phyloP scores from a whole-genome alignment of 2,888 invertebrate genomes.

The Amphipoea lucens region DNA sequence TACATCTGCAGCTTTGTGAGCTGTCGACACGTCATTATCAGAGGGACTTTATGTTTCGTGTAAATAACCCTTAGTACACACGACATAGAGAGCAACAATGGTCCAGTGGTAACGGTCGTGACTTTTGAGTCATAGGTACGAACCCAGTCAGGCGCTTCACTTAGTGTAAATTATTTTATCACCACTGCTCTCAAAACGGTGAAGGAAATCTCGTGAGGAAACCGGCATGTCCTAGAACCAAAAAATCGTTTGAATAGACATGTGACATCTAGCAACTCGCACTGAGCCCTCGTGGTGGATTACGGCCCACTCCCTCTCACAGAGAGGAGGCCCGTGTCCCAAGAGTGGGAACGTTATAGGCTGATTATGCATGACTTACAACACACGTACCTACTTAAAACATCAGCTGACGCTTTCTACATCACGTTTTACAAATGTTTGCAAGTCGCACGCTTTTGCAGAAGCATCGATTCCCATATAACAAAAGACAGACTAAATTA shows the following conservation, averaged over 20 bases:
- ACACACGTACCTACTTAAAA: background rate
- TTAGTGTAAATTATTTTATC: background rate
- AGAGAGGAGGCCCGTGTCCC: background rate
- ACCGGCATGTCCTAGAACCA: background rate
- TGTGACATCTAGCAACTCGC: background rate
- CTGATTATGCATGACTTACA: background rate
- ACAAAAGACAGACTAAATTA: constrained; percentile 20
- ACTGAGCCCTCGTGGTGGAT: background rate
- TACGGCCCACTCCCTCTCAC: background rate
- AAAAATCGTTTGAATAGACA: background rate
- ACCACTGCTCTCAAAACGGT: background rate
- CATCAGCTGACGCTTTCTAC: background rate
- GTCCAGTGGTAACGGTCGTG: no score
- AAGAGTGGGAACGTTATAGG: background rate
- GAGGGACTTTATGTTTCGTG: constrained; percentile 50
- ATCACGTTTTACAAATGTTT: background rate
- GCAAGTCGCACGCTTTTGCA: background rate
- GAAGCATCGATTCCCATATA: constrained; percentile 5
- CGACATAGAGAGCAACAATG: background rate
- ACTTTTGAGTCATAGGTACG: background rate
- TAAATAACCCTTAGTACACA: constrained; percentile 51
- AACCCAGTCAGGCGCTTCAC: background rate
- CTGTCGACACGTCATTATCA: constrained; percentile 54
- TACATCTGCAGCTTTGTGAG: constrained; percentile 63
- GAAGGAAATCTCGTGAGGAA: no score